Evolutionary conservation across 2,888 invertebrate species (phyloP), one percentile per base, ranked within the genome.

Genomic region (Metopia argyrocephala): DNA sequence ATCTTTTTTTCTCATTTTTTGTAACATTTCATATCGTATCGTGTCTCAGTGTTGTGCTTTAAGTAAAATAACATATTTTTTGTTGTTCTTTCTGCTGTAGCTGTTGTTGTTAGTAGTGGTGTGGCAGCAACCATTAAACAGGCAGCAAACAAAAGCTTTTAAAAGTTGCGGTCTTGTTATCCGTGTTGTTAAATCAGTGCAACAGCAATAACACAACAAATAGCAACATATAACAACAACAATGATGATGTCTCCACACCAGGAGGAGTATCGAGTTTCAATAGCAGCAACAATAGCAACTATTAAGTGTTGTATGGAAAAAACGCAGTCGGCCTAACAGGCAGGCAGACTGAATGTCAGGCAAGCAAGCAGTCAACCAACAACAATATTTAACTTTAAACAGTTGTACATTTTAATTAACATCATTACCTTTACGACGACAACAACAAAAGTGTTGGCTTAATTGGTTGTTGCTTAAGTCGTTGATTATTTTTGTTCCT

Each of bases 401-500:
- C 75, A 68, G 74, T 81, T 81, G 81, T 81, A 81, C 81, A 81
- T 78, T 81, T 81, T 81, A 81, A 81, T 78, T 81, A 81, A 81
- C 81, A 81, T 81, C 81, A 81, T 81, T 81, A 81, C 81, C 81
- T 75, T 81, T 78, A 74, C 70, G 56, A 76, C 62, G 25, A 69
- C 69, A 23, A 66, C 74, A 66, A 66, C 64, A 23, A 46, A 59
- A 70, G 70, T 78, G 66, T 56, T 59, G 38, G 38, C 75, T 78
- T 70, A 81, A 74, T 81, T 78, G 81, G 69, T 61, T 76, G 76
- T 59, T 73, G 69, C 78, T 69, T 27, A 45, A 54, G 64, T 54
- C 48, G 31, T 75, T 69, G 61, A 64, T 81, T 59, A 65, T 54
- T 69, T 65, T 52, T 28, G 64, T 57, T 52, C 48, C 57, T 38